Conservation (phyloP, 2,888 invertebrate genomes). For the Nycteola revayana region DNA sequence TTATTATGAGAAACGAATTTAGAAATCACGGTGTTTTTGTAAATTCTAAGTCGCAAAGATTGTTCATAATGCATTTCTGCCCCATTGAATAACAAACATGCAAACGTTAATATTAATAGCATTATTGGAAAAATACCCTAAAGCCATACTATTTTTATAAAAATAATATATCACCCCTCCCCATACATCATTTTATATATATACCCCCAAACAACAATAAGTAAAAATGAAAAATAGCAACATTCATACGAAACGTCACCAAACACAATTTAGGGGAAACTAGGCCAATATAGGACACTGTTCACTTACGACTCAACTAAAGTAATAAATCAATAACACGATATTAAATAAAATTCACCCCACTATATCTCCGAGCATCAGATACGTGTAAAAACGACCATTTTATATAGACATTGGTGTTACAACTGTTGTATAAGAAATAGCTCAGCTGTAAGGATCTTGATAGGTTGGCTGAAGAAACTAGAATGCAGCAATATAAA, state of each 20-base stretch:
- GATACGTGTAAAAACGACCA: constrained; percentile 56
- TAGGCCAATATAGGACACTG: constrained; percentile 44
- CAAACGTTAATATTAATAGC: too few relatives aligned
- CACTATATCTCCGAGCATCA: constrained; percentile 62
- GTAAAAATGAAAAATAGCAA: constrained; percentile 41
- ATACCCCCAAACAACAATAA: constrained; percentile 33
- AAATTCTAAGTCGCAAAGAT: too few relatives aligned
- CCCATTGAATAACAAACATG: too few relatives aligned
- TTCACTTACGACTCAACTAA: constrained; percentile 33
- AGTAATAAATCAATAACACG: constrained; percentile 72
- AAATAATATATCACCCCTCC: too few relatives aligned
- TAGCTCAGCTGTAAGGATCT: too few relatives aligned
- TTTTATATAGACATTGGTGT: constrained; percentile 27
- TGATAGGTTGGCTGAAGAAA: too few relatives aligned
- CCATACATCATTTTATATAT: neutral
- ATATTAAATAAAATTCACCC: constrained; percentile 75
- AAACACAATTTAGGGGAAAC: constrained; percentile 49
- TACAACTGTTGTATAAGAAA: constrained; percentile 1
- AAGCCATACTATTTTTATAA: too few relatives aligned
- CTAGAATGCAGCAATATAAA: constrained; percentile 46
- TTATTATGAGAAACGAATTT: too few relatives aligned
- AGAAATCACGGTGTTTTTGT: too few relatives aligned
- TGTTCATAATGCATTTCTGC: too few relatives aligned
- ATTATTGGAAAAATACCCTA: too few relatives aligned
- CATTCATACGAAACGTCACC: constrained; percentile 49